A percentile compares a stretch with the other conserved stretches of the same genome.
These are phyloP conservation scores for Ectropis crepuscularia DNA, from an alignment of 2,888 invertebrate species.

Conservation along the genomic window DNA sequence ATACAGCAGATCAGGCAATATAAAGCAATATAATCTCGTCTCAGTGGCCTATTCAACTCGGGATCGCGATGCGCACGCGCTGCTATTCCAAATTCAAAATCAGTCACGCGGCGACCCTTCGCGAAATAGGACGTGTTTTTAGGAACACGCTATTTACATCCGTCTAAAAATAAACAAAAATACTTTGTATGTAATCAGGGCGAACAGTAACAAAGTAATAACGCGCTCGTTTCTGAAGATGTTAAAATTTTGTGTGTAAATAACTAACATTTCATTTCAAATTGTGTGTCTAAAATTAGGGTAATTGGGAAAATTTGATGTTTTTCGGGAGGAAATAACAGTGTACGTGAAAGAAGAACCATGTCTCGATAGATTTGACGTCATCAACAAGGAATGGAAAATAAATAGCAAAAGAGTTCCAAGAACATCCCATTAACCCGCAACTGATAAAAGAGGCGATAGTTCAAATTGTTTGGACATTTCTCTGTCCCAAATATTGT, in stretches of 20 bases:
- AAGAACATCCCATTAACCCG: constrained; percentile 1
- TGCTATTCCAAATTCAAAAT: constrained; percentile 24
- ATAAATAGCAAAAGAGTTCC: constrained; percentile 1
- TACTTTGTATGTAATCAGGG: not conserved
- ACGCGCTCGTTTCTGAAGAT: constrained; percentile 5
- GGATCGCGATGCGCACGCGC: constrained; percentile 37
- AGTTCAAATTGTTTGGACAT: constrained; percentile 1
- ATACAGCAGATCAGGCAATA: constrained; percentile 16
- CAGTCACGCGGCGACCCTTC: constrained; percentile 34
- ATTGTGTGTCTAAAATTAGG: not conserved
- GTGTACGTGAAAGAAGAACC: not conserved
- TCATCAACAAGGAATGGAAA: constrained; percentile 2
- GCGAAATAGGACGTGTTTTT: constrained; percentile 24
- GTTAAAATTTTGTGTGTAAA: constrained; percentile 9
- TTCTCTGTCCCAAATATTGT: not conserved
- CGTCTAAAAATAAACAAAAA: constrained; percentile 12
- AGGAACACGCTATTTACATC: constrained; percentile 1
- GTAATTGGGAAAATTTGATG: not conserved
- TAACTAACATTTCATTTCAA: not conserved
- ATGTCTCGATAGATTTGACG: not conserved
- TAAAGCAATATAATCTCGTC: constrained; percentile 29
- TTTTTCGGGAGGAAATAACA: not conserved
- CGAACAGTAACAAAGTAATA: not conserved
- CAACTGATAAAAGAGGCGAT: constrained; percentile 4
- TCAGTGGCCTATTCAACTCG: constrained; percentile 30